Evolutionary conservation across 2,888 invertebrate species (phyloP).

Genomic region (Drosophila nigritarsus): DNA sequence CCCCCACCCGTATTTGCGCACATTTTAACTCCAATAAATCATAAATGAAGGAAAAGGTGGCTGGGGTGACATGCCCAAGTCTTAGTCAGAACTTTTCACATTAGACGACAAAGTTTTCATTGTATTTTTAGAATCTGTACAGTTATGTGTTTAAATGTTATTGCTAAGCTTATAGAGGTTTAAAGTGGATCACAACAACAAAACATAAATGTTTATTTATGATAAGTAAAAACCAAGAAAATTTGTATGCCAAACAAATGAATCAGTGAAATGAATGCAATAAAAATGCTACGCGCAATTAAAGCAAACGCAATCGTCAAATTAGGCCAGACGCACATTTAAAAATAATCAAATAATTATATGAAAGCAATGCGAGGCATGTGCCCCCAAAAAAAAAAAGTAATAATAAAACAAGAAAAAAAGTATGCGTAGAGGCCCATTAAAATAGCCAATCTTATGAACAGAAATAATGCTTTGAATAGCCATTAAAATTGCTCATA

Average conservation of each 20-base stretch:
- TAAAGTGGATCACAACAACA: conserved; percentile 66
- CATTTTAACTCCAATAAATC: conserved; percentile 78
- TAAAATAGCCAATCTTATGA: conserved; percentile 60
- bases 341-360: conserved; percentile 76
- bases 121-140: conserved; percentile 47
- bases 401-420: neutral
- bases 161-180: conserved; percentile 59
- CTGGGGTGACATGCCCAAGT: neutral
- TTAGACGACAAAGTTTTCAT: conserved; percentile 45
- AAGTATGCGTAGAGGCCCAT: conserved; percentile 42
- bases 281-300: conserved; percentile 61
- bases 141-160: conserved; percentile 10
- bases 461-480: conserved; percentile 43
- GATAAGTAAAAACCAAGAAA: conserved; percentile 13
- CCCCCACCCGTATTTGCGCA: neutral
- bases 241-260: conserved; percentile 39
- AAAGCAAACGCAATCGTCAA: conserved; percentile 50
- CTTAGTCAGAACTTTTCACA: conserved; percentile 34
- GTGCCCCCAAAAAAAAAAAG: conserved; percentile 33
- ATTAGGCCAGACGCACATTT: conserved; percentile 64
- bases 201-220: conserved; percentile 57
- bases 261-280: conserved; percentile 51
- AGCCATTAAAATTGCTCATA: conserved; percentile 71
- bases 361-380: conserved; percentile 50
- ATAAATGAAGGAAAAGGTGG: conserved; percentile 35